Evolutionary conservation across 2,797 vertebrate species (phyloP), one percentile per base, ranked within the genome.

Genomic region (Rhynchotus rufescens): DNA sequence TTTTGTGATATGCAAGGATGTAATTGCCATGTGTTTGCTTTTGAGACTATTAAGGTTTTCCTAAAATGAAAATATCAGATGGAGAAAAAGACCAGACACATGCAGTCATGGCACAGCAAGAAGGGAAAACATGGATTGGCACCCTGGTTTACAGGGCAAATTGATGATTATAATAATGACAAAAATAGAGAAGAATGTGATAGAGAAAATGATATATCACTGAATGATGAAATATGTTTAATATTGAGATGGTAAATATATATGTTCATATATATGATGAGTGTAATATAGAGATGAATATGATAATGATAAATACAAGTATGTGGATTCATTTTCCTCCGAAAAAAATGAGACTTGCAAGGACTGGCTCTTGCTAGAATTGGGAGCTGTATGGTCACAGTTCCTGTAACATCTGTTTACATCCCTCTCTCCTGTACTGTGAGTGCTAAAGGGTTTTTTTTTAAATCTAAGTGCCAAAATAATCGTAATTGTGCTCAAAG

Each of bases 1-100:
- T 49, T 44, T 81, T 86, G 68, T 88, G 88, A 72, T 88, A 57
- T 71, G 30, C 45, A 61, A 79, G 64, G 77, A 71, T 86, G 57
- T 1, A 3, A 42, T 57, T 36, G 80, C 25, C 28, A 25, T n/a
- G 67, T 86, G 74, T 64, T 91, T 30, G 25, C 36, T 76, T 22
- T 66, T 91, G 57, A 36, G 40, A 40, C 60, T 75, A 13, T 36
- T 40, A 82, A 81, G 90, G 84, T 81, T 61, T 92, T 84, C 89
- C 80, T 86, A 82, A 89, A 89, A 84, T 86, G 83, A 86, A 84
- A 23, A 25, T 86, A 78, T 84, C 56, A 74, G 1, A 6, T 68
- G 76, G 83, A 84, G 52, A 38, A 72, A 32, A 76, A 66, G 26
- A 44, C 10, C 12, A 89, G 47, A 12, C 7, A 40, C 15, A 26